Evolutionary conservation across 2,797 vertebrate species (phyloP).

Genomic region (Hybognathus amarus): DNA sequence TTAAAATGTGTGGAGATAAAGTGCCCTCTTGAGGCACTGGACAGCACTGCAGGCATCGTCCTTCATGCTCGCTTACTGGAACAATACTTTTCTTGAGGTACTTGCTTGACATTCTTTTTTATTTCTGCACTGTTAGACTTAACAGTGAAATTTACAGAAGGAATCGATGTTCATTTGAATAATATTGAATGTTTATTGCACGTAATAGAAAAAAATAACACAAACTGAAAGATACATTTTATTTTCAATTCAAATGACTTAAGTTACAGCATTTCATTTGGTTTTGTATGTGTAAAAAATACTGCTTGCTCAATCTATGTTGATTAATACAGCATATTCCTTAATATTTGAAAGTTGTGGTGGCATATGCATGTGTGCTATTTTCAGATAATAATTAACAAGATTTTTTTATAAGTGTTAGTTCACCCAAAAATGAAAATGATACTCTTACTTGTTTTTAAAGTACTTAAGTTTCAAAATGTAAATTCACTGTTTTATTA

Average conservation of each 20-base stretch:
- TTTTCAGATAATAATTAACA: background rate
- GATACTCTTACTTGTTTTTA: too few relatives aligned
- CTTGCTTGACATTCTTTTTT: background rate
- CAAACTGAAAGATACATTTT: background rate
- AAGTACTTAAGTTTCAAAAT: too few relatives aligned
- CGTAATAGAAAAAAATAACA: background rate
- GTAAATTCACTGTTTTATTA: too few relatives aligned
- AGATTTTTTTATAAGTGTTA: background rate
- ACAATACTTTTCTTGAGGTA: conserved; percentile 88
- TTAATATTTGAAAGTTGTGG: background rate
- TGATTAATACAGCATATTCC: background rate
- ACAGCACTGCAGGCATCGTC: conserved; percentile 81
- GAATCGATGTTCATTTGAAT: background rate
- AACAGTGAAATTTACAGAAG: background rate
- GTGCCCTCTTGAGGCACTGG: conserved; percentile 86
- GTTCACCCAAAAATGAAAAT: too few relatives aligned
- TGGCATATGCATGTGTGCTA: background rate
- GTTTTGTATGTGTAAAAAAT: background rate
- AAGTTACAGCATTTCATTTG: background rate
- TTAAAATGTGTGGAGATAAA: conserved; percentile 82
- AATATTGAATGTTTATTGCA: background rate
- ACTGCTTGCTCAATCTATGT: background rate
- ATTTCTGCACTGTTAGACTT: too few relatives aligned
- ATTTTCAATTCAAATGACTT: background rate
- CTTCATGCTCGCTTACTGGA: conserved; percentile 86